Conservation (phyloP, 1,140 invertebrate genomes). For the Bombus superbus region DNA sequence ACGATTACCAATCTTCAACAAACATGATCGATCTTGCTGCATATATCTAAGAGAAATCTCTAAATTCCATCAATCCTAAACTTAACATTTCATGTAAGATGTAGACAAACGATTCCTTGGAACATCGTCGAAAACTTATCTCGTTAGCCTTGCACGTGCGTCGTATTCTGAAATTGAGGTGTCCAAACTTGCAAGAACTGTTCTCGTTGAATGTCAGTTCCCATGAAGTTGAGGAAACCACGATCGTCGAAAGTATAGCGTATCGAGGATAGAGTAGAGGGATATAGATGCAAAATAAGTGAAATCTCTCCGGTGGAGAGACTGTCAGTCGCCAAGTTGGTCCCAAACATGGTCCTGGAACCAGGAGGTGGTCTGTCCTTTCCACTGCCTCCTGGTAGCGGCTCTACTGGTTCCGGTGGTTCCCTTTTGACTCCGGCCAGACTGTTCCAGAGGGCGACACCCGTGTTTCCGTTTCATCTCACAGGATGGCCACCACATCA, state of each 20-base stretch:
- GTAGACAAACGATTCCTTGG: background rate
- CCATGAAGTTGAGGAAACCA: background rate
- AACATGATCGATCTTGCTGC: background rate
- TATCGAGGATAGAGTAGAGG: background rate
- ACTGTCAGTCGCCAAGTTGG: constrained; percentile 73
- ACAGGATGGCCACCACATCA: constrained; percentile 81
- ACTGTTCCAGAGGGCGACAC: constrained; percentile 80
- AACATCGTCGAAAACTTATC: background rate
- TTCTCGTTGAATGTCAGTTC: background rate
- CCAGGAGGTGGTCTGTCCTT: constrained; percentile 82
- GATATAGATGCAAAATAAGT: constrained; percentile 57
- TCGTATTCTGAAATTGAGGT: background rate
- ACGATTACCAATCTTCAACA: background rate
- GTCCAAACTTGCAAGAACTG: background rate
- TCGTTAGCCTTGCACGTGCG: too few species aligned
- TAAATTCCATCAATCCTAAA: background rate
- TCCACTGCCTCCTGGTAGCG: constrained; percentile 80
- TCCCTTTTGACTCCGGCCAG: constrained; percentile 77
- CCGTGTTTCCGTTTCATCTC: constrained; percentile 81
- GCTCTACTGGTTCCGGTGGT: constrained; percentile 74
- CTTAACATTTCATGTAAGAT: background rate
- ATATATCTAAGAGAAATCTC: background rate
- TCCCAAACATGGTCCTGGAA: constrained; percentile 82
- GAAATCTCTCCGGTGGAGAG: constrained; percentile 60
- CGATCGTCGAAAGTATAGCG: background rate